Evolutionary conservation across 2,113 vertebrate species (phyloP).

Genomic region (Oxyura jamaicensis): DNA sequence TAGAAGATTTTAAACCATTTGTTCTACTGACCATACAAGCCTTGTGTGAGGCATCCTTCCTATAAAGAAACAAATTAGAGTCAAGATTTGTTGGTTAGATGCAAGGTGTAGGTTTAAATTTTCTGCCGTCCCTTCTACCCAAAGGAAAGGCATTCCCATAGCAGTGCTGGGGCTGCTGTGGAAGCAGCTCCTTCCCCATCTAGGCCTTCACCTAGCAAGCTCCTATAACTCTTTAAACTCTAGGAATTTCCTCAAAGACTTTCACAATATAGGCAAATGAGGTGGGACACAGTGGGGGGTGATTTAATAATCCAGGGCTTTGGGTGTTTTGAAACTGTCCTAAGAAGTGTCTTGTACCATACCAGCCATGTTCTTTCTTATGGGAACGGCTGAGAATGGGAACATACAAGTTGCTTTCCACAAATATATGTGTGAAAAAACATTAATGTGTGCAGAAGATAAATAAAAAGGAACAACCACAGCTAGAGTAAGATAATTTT

Average conservation of each 20-base stretch:
- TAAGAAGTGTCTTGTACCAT: background rate
- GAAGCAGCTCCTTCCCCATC: background rate
- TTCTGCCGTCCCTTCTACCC: background rate
- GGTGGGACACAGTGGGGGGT: background rate
- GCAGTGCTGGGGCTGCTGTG: background rate
- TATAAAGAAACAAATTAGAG: background rate
- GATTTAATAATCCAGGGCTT: background rate
- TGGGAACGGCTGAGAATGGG: background rate
- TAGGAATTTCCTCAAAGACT: fast-evolving
- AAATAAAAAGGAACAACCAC: background rate
- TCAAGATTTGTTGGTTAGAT: background rate
- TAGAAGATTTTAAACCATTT: background rate
- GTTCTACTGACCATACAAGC: background rate
- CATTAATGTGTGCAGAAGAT: background rate
- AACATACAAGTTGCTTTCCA: background rate
- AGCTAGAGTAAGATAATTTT: background rate
- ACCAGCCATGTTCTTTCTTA: background rate
- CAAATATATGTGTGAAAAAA: background rate
- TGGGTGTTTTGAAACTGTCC: background rate
- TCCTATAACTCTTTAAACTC: background rate
- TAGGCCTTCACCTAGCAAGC: background rate
- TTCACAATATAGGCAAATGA: background rate
- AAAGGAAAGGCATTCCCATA: background rate
- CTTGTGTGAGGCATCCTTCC: background rate
- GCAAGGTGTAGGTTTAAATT: background rate